These are phyloP conservation scores for Burhinus oedicnemus DNA, from an alignment of 2,113 vertebrate genomes.

Conservation along the genomic window DNA sequence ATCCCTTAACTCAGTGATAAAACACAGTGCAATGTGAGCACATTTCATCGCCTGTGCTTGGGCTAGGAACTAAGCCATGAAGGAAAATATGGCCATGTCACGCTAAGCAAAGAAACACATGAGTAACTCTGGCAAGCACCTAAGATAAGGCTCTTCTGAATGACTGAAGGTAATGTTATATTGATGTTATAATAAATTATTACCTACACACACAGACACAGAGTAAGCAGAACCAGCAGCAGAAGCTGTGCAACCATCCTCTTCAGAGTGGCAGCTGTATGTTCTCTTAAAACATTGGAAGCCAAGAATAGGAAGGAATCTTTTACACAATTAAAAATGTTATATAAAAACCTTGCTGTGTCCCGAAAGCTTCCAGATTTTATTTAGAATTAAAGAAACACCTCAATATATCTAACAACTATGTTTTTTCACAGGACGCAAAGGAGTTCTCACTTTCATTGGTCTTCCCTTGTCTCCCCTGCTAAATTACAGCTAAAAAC, in stretches of 20 bases:
- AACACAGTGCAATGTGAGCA: not conserved
- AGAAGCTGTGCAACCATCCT: not conserved
- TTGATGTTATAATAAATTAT: conserved; percentile 14
- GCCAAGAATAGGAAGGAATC: not conserved
- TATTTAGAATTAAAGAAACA: not conserved
- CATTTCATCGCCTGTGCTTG: not conserved
- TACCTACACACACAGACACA: not conserved
- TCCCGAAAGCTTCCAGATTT: not conserved
- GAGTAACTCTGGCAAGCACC: conserved; percentile 43
- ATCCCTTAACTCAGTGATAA: not conserved
- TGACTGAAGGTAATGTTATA: conserved; percentile 26
- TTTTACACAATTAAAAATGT: not conserved
- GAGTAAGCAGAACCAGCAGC: not conserved
- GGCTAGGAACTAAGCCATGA: conserved; percentile 15
- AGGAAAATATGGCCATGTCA: conserved; percentile 33
- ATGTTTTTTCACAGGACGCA: not conserved
- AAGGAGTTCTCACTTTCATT: not conserved
- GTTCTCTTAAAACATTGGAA: not conserved
- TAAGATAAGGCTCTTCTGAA: conserved; percentile 29
- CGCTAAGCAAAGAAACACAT: conserved; percentile 43
- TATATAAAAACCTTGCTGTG: not conserved
- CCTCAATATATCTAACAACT: not conserved
- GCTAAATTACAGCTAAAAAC: not conserved
- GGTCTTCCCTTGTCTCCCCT: not conserved
- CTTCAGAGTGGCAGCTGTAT: not conserved